Percentiles rank a stretch among this genome's conserved stretches.
phyloP scores from a whole-genome alignment of 2,888 invertebrate species.

The Tipula confusa region DNA sequence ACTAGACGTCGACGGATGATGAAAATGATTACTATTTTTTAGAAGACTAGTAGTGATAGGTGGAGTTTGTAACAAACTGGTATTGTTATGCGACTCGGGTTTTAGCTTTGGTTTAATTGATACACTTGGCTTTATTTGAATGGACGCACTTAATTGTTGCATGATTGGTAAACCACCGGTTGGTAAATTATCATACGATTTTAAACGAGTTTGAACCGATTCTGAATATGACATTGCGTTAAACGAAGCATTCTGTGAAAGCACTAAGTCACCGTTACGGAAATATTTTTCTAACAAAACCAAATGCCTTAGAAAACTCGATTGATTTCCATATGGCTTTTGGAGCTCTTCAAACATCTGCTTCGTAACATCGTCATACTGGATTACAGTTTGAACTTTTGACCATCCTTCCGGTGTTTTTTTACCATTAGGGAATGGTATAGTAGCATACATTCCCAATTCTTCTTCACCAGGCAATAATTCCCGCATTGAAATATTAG shows the following conservation, averaged over 20 bases:
- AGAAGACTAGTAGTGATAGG: slow-evolving; percentile 34
- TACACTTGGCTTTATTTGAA: slow-evolving; percentile 38
- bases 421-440: slow-evolving; percentile 66
- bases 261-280: slow-evolving; percentile 70
- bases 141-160: slow-evolving; percentile 32
- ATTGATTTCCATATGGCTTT: slow-evolving; percentile 82
- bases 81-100: slow-evolving; percentile 37
- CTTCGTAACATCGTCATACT: slow-evolving; percentile 78
- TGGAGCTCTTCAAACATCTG: slow-evolving; percentile 76
- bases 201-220: slow-evolving; percentile 71
- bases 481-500: slow-evolving; percentile 76
- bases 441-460: slow-evolving; percentile 61
- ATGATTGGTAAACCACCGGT: neutral
- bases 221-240: slow-evolving; percentile 74
- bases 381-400: slow-evolving; percentile 70
- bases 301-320: slow-evolving; percentile 76
- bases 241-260: slow-evolving; percentile 68
- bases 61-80: slow-evolving; percentile 34
- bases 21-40: slow-evolving; percentile 33
- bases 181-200: slow-evolving; percentile 64
- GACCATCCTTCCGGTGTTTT: slow-evolving; percentile 82
- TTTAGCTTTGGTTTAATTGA: slow-evolving; percentile 14
- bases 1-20: neutral
- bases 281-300: slow-evolving; percentile 79
- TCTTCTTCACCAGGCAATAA: slow-evolving; percentile 80